A percentile compares a stretch with the other conserved stretches of the same genome.
phyloP scores from a whole-genome alignment of 2,888 invertebrate genomes.

The Perithous albicinctus region DNA sequence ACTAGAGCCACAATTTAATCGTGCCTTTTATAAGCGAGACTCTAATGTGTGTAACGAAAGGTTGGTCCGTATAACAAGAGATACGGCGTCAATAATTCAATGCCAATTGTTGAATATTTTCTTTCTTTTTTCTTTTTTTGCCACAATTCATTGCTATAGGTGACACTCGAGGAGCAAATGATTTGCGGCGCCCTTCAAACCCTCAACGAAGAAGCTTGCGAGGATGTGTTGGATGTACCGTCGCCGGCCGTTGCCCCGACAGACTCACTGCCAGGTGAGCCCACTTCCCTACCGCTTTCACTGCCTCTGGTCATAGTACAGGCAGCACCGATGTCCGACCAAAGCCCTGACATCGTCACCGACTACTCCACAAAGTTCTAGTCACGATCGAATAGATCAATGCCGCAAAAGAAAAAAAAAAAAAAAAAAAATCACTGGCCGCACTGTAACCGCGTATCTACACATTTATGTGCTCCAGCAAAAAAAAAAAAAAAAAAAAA shows the following conservation, averaged over 20 bases:
- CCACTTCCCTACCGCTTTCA: slow-evolving; percentile 82
- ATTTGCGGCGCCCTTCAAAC: slow-evolving; percentile 97
- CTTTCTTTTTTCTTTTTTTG: neutral
- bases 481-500: too few relatives aligned
- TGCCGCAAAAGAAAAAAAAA: too few relatives aligned
- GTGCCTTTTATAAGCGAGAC: slow-evolving; percentile 58
- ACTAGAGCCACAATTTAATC: slow-evolving; percentile 63
- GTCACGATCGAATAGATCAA: slow-evolving; percentile 63
- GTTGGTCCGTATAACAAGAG: slow-evolving; percentile 58
- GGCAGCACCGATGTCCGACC: slow-evolving; percentile 82
- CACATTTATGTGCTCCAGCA: neutral
- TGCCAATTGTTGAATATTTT: slow-evolving; percentile 1
- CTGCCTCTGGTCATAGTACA: slow-evolving; percentile 84
- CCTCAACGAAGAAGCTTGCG: slow-evolving; percentile 96
- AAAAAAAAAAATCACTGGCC: too few relatives aligned
- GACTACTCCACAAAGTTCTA: slow-evolving; percentile 79
- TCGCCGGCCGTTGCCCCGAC: slow-evolving; percentile 76
- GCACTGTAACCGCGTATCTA: slow-evolving; percentile 20
- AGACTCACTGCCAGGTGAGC: slow-evolving; percentile 84
- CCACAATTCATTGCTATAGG: slow-evolving; percentile 88
- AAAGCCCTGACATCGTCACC: slow-evolving; percentile 82
- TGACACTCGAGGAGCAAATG: slow-evolving; percentile 97
- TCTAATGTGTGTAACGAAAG: slow-evolving; percentile 61
- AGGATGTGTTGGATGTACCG: slow-evolving; percentile 92
- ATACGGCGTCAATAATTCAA: slow-evolving; percentile 32